These are phyloP conservation scores for Arctocebus calabarensis DNA, from an alignment of 2,797 vertebrate genomes.

Conservation along the genomic window DNA sequence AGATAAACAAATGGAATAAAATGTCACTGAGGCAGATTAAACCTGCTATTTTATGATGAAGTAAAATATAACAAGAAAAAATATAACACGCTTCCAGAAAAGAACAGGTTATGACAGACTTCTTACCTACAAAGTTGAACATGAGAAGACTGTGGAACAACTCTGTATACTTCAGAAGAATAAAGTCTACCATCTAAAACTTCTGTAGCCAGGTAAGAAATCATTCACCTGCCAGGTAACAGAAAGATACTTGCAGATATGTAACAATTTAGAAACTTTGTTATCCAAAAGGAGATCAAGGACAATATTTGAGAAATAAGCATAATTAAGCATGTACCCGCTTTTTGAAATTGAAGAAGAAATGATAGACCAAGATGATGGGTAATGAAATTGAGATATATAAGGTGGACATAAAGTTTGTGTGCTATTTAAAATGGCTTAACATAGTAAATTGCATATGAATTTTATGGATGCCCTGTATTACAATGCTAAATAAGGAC, in stretches of 20 bases:
- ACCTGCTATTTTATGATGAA: not conserved
- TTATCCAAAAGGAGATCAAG: not conserved
- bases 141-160: not conserved
- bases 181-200: not conserved
- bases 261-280: not conserved
- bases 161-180: not conserved
- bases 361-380: not conserved
- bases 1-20: not conserved
- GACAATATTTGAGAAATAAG: not conserved
- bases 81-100: not conserved
- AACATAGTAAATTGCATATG: no score
- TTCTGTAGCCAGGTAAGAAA: not conserved
- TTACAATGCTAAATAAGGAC: not conserved
- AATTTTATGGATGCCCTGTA: no score
- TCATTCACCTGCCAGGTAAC: not conserved
- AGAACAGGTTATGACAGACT: not conserved
- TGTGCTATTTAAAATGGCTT: no score
- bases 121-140: not conserved
- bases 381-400: not conserved
- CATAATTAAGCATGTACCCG: not conserved
- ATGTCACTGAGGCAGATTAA: not conserved
- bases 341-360: not conserved
- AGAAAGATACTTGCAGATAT: not conserved
- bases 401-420: no score
- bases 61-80: not conserved